Base-by-base conservation (phyloP, 2,888 invertebrate species). In the Sphinx pinastri region DNA sequence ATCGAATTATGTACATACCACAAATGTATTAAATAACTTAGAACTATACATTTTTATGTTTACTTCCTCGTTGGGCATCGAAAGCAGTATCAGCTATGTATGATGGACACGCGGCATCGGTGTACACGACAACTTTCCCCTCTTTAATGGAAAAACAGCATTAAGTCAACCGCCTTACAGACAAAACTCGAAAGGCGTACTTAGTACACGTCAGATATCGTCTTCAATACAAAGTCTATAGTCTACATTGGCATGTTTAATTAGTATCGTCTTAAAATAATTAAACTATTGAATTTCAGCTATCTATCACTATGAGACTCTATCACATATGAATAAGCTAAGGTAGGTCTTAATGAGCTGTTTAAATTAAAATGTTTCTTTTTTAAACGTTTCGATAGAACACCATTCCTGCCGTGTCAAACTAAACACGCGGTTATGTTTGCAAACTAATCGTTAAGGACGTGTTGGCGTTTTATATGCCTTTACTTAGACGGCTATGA, bases 51-150 rank as follows among this genome's bases (percentile, higher is more conserved):
- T 81, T 84, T 83, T 79, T 76, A 80, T 77, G 78, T 83, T 81
- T 78, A 85, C 83, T 92, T 92, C 92, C 91, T 90, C 82, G 83
- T 89, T 86, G 84, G 85, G 80, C 83, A 91, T 88, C 86, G 91
- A 91, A 92, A 91, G 91, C 90, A 84, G 91, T 88, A 88, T 90
- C 87, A 89, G 87, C 87, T 86, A 87, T 84, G 88, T 88, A 87
- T 87, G 90, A 89, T 88, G 87, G 87, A 88, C 89, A 88, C 83
- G 86, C 87, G 83, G 84, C 81, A 79, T 80, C 81, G 77, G 77
- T 76, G 82, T 81, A 88, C 87, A 87, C 88, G 87, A 86, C 87
- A 88, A 92, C 92, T 92, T 93, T 93, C 92, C 88, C 90, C 89
- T 85, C 87, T 87, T 86, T 90, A 88, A 88, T 86, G 90, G 89